phyloP scores from a whole-genome alignment of 2,797 vertebrate species.

The Pangasius sanitwongsei region DNA sequence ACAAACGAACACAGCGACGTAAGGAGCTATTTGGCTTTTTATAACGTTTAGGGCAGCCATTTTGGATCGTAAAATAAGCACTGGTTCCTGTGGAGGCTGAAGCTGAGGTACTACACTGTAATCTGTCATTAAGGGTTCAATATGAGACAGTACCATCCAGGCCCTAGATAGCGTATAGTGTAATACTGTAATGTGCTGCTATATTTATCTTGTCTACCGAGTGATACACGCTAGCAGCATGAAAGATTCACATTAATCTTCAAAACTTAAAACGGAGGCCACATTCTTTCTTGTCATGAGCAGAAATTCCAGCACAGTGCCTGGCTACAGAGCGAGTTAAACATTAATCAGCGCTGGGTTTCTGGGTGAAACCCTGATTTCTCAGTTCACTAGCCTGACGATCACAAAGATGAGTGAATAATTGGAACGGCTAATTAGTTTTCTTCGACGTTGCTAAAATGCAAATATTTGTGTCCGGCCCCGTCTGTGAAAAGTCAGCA shows the following conservation, averaged over 20 bases:
- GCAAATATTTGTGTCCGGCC: conserved; percentile 55
- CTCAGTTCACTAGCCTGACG: not conserved
- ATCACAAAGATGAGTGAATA: not conserved
- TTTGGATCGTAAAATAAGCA: conserved; percentile 58
- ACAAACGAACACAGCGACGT: too few relatives aligned
- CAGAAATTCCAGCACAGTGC: not conserved
- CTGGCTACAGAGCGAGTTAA: not conserved
- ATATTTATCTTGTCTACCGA: not conserved
- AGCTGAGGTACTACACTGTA: not conserved
- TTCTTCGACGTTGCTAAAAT: conserved; percentile 61
- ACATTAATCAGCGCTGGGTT: not conserved
- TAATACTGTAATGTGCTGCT: not conserved
- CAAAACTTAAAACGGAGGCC: not conserved
- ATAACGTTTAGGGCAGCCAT: not conserved
- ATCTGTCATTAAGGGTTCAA: not conserved
- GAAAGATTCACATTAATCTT: not conserved
- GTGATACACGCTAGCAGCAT: not conserved
- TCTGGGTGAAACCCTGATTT: not conserved
- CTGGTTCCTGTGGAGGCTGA: not conserved
- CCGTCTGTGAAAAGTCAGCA: conserved; percentile 59
- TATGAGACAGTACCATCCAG: not conserved
- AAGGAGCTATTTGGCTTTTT: too few relatives aligned
- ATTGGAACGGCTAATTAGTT: conserved; percentile 57
- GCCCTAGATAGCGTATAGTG: not conserved
- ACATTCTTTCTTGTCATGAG: not conserved